A percentile compares a stretch with the other conserved stretches of the same genome.
Conservation (phyloP, 1,140 invertebrate species). For the Augochlora pura region DNA sequence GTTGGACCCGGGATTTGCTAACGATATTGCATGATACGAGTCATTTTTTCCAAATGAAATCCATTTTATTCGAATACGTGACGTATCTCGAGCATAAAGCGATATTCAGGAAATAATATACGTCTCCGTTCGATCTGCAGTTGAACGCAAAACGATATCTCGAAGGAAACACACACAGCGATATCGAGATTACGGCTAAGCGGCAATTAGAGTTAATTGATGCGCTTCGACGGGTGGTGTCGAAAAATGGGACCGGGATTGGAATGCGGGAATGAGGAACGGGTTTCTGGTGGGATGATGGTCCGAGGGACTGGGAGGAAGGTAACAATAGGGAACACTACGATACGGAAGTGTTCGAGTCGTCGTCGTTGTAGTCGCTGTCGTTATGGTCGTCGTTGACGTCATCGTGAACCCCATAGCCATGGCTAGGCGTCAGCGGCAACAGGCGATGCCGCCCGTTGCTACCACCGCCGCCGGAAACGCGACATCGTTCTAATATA, state of each 20-base stretch:
- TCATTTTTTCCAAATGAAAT: conserved; percentile 36
- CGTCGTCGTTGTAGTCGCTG: not conserved
- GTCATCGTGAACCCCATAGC: conserved; percentile 1
- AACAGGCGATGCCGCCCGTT: not conserved
- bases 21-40: not conserved
- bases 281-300: not conserved
- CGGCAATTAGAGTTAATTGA: conserved; percentile 41
- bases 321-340: not conserved
- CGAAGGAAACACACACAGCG: conserved; percentile 49
- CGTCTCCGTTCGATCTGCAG: conserved; percentile 29
- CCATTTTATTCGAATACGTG: conserved; percentile 51
- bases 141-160: conserved; percentile 39
- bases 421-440: no score
- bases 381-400: not conserved
- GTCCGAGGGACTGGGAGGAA: not conserved
- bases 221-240: conserved; percentile 16
- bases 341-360: conserved; percentile 21
- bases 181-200: conserved; percentile 40
- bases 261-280: not conserved
- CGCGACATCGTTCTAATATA: not conserved
- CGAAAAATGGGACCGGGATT: not conserved
- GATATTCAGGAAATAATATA: conserved; percentile 47
- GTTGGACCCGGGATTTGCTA: not conserved
- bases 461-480: not conserved
- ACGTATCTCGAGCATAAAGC: conserved; percentile 47